Evolutionary conservation across 2,113 vertebrate genomes (phyloP).

Genomic region (Loxodonta africana): DNA sequence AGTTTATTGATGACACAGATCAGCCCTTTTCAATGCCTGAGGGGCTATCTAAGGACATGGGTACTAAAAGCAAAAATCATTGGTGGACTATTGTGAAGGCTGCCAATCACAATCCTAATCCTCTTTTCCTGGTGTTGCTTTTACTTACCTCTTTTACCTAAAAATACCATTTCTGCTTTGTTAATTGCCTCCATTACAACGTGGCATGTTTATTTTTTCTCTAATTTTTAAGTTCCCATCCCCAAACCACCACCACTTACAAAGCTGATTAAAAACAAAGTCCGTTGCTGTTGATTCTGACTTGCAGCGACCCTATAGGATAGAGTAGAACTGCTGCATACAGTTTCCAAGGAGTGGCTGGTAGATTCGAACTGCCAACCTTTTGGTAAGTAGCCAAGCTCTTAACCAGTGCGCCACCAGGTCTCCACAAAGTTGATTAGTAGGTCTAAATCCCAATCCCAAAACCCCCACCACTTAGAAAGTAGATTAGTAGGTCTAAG

Average conservation of each 20-base stretch:
- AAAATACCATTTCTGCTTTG: neutral
- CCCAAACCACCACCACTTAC: neutral
- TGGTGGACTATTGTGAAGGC: accelerated
- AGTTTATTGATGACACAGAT: neutral
- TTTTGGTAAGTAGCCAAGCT: too few relatives aligned
- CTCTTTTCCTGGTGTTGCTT: neutral
- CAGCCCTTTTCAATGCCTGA: accelerated
- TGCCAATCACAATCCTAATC: neutral
- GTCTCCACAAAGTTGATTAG: too few relatives aligned
- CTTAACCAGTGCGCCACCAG: too few relatives aligned
- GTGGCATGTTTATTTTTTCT: too few relatives aligned
- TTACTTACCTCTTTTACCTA: neutral
- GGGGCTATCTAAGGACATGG: too few relatives aligned
- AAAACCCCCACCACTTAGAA: neutral
- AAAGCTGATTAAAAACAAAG: neutral
- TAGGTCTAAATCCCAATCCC: neutral
- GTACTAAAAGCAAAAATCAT: neutral
- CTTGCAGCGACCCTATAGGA: too few relatives aligned
- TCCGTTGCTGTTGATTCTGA: too few relatives aligned
- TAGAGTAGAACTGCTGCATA: too few relatives aligned
- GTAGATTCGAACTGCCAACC: too few relatives aligned
- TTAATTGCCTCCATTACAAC: accelerated
- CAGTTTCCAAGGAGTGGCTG: too few relatives aligned
- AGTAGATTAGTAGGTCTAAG: neutral
- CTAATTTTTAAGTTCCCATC: too few relatives aligned